phyloP scores from a whole-genome alignment of 2,797 vertebrate species.

The Acrossocheilus fasciatus region DNA sequence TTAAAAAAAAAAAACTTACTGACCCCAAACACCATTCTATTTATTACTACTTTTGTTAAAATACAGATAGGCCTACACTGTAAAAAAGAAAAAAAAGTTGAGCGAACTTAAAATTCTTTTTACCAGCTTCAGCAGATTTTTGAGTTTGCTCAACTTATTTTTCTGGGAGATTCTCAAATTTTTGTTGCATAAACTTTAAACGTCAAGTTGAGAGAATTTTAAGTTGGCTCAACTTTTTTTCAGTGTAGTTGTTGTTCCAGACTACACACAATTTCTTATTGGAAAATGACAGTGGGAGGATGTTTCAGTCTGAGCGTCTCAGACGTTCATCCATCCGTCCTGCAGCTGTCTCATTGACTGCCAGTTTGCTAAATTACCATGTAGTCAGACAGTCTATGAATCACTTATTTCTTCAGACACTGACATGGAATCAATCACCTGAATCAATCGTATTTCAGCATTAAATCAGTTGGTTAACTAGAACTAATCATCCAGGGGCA shows the following conservation, averaged over 20 bases:
- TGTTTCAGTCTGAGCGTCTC: neutral
- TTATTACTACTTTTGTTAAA: neutral
- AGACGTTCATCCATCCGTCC: neutral
- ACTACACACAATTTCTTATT: neutral
- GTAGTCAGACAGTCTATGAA: neutral
- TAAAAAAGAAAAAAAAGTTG: too few relatives aligned
- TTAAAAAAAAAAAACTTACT: too few relatives aligned
- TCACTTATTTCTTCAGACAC: conserved; percentile 5
- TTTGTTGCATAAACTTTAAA: too few relatives aligned
- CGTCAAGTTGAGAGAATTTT: too few relatives aligned
- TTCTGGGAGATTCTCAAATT: too few relatives aligned
- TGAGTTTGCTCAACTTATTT: too few relatives aligned
- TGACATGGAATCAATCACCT: neutral
- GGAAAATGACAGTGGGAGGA: neutral
- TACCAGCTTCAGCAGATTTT: too few relatives aligned
- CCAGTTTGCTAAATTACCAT: neutral
- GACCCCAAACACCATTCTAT: neutral
- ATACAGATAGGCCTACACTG: neutral
- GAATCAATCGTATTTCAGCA: conserved; percentile 20
- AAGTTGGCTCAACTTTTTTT: too few relatives aligned
- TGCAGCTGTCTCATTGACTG: neutral
- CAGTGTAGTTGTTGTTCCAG: neutral
- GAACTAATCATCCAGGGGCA: neutral
- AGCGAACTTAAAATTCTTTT: too few relatives aligned
- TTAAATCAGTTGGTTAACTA: neutral